These are phyloP conservation scores for Myotis planiceps DNA, from an alignment of 2,797 vertebrate genomes.

Conservation along the genomic window DNA sequence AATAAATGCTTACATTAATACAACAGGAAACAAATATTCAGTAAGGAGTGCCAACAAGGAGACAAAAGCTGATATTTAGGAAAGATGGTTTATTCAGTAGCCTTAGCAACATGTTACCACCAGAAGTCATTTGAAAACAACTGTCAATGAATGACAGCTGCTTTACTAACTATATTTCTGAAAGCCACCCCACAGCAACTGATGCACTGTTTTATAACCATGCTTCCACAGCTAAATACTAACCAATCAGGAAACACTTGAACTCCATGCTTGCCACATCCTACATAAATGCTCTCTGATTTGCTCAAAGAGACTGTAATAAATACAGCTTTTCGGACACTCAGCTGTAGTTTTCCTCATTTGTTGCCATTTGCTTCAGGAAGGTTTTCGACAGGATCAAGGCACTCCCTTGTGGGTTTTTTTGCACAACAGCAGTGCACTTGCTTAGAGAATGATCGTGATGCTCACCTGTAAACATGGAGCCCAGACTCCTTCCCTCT, in stretches of 20 bases:
- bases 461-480: not conserved
- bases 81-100: not conserved
- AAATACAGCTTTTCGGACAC: not conserved
- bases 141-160: not conserved
- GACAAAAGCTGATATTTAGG: not conserved
- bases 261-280: not conserved
- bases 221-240: not conserved
- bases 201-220: not conserved
- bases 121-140: not conserved
- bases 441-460: not conserved
- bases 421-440: fast-evolving
- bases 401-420: not conserved
- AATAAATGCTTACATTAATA: not conserved
- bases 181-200: not conserved
- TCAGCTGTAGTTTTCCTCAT: not conserved
- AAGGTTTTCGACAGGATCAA: not conserved
- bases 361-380: not conserved
- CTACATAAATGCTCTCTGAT: not conserved
- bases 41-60: not conserved
- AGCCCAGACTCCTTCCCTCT: not conserved
- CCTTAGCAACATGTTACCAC: not conserved
- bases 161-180: not conserved
- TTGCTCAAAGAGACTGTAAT: not conserved
- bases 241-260: not conserved
- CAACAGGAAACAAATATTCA: not conserved